phyloP scores from a whole-genome alignment of 2,113 vertebrate genomes.

The Stigmatopora nigra region DNA sequence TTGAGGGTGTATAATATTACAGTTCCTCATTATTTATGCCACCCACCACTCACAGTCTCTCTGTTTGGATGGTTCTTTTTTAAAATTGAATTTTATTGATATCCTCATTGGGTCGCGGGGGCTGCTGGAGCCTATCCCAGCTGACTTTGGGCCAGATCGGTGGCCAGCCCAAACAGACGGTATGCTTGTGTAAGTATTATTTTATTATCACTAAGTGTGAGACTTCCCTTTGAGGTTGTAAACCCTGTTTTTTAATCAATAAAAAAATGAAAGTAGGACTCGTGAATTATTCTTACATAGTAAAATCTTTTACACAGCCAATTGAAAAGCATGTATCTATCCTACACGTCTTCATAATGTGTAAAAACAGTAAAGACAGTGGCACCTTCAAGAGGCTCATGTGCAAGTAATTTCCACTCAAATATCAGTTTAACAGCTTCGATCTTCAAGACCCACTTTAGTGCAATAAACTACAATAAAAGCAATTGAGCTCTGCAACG shows the following conservation, averaged over 20 bases:
- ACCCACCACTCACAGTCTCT: too few species aligned
- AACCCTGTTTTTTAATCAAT: not conserved
- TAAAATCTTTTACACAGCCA: not conserved
- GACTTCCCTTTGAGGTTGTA: not conserved
- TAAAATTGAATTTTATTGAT: not conserved
- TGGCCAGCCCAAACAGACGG: too few species aligned
- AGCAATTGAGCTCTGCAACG: not conserved
- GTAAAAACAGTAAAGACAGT: not conserved
- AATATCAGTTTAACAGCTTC: not conserved
- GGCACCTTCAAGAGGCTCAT: not conserved
- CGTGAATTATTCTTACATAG: not conserved
- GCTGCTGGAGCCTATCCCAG: too few species aligned
- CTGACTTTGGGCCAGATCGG: too few species aligned
- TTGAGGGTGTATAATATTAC: too few species aligned
- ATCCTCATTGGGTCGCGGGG: too few species aligned
- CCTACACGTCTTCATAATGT: not conserved
- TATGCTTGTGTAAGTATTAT: not conserved
- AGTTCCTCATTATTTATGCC: too few species aligned
- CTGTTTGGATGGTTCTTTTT: not conserved
- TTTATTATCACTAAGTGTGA: not conserved
- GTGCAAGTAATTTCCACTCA: not conserved
- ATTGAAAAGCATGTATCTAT: not conserved
- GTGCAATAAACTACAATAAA: not conserved
- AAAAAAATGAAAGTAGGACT: not conserved
- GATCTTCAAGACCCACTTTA: not conserved